These are phyloP conservation scores for Caretta caretta DNA, from an alignment of 2,113 vertebrate species.

Conservation along the genomic window DNA sequence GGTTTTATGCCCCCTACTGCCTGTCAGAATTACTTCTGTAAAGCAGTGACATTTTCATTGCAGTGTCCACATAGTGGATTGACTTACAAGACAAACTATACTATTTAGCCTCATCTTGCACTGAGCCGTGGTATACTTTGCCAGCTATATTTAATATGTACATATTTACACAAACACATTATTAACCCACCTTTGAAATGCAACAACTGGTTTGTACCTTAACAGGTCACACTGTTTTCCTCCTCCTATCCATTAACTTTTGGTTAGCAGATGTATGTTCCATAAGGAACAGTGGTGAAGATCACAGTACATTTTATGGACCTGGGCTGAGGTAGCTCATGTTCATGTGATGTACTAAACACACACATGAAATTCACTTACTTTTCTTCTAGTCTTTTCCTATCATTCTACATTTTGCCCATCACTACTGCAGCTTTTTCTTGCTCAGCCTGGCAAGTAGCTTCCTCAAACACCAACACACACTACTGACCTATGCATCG, in stretches of 20 bases:
- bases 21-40: neutral
- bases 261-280: too few relatives aligned
- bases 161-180: accelerated
- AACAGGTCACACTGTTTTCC: neutral
- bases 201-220: neutral
- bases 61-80: too few relatives aligned
- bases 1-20: constrained; percentile 55
- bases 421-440: accelerated
- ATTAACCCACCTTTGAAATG: neutral
- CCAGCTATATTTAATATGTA: accelerated
- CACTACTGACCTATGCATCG: accelerated
- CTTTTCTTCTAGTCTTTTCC: neutral
- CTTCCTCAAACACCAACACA: neutral
- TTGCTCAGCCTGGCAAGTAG: neutral
- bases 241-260: neutral
- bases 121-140: accelerated
- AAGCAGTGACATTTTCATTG: accelerated
- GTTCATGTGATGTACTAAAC: accelerated
- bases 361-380: accelerated
- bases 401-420: accelerated
- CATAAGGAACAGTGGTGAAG: accelerated
- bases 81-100: accelerated
- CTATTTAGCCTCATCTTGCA: accelerated
- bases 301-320: accelerated
- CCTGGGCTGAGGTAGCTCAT: accelerated